phyloP scores from a whole-genome alignment of 2,888 invertebrate species.

The Caenorhabditis zanzibari region DNA sequence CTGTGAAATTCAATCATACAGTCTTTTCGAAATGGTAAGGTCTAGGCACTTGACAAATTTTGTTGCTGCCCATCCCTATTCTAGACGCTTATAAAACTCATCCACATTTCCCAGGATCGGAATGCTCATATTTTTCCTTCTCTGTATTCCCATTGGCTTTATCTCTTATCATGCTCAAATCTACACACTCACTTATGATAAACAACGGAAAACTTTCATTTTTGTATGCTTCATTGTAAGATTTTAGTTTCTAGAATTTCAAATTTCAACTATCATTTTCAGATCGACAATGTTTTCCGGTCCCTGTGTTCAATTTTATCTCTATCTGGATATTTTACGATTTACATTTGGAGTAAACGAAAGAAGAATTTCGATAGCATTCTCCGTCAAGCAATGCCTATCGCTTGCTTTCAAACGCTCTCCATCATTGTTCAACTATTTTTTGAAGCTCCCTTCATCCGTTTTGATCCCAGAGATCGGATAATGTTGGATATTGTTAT shows the following conservation, averaged over 20 bases:
- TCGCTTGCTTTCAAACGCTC: constrained; percentile 46
- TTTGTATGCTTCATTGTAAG: constrained; percentile 20
- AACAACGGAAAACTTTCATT: background rate
- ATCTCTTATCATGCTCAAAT: constrained; percentile 7
- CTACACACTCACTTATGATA: background rate
- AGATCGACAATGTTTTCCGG: constrained; percentile 18
- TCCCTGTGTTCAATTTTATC: background rate
- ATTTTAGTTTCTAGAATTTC: background rate
- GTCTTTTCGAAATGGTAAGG: background rate
- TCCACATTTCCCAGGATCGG: background rate
- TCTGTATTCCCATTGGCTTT: constrained; percentile 3
- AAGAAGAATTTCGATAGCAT: constrained; percentile 9
- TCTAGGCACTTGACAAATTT: too few species aligned
- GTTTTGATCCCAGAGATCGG: constrained; percentile 8
- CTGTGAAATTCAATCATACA: background rate
- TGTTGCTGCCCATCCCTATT: too few species aligned
- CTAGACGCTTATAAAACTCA: too few species aligned
- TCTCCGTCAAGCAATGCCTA: constrained; percentile 52
- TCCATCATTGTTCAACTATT: background rate
- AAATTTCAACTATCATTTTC: background rate
- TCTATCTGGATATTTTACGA: constrained; percentile 19
- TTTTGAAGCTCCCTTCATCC: constrained; percentile 5
- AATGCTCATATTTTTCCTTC: background rate
- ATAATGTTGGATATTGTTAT: constrained; percentile 30
- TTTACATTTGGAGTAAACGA: constrained; percentile 8